These are phyloP conservation scores for Belgica antarctica DNA, from an alignment of 2,888 invertebrate species.

Conservation along the genomic window DNA sequence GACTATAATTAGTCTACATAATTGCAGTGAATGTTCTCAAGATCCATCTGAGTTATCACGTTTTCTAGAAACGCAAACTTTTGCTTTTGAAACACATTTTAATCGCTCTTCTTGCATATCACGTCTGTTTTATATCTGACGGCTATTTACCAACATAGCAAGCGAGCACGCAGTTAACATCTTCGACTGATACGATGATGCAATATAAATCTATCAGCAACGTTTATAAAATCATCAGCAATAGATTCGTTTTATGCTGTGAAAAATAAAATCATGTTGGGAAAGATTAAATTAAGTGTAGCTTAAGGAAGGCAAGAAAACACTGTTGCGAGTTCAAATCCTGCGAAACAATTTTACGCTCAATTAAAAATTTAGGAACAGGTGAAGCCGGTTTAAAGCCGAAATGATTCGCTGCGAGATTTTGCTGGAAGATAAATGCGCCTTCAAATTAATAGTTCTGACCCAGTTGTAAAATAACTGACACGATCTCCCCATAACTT, in stretches of 20 bases:
- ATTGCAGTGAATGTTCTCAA: not conserved
- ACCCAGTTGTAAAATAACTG: too few relatives aligned
- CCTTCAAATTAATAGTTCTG: too few relatives aligned
- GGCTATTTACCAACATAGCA: not conserved
- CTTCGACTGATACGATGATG: not conserved
- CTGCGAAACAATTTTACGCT: too few relatives aligned
- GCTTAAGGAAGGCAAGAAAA: too few relatives aligned
- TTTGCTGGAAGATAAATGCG: too few relatives aligned
- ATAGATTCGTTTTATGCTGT: not conserved
- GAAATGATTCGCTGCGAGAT: not conserved
- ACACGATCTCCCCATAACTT: too few relatives aligned
- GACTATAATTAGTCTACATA: conserved; percentile 10
- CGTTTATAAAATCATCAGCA: not conserved
- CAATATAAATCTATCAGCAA: not conserved
- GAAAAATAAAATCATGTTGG: too few relatives aligned
- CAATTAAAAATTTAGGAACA: too few relatives aligned
- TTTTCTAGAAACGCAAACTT: not conserved
- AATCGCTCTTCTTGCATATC: not conserved
- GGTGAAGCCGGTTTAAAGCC: too few relatives aligned
- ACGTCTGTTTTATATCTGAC: conserved; percentile 3
- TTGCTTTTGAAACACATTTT: not conserved
- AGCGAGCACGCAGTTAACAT: not conserved
- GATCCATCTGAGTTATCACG: not conserved
- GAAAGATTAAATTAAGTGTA: too few relatives aligned
- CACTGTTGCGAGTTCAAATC: too few relatives aligned